These are phyloP conservation scores for Drosophila pectinifera DNA, from an alignment of 1,140 invertebrate species.

Conservation along the genomic window DNA sequence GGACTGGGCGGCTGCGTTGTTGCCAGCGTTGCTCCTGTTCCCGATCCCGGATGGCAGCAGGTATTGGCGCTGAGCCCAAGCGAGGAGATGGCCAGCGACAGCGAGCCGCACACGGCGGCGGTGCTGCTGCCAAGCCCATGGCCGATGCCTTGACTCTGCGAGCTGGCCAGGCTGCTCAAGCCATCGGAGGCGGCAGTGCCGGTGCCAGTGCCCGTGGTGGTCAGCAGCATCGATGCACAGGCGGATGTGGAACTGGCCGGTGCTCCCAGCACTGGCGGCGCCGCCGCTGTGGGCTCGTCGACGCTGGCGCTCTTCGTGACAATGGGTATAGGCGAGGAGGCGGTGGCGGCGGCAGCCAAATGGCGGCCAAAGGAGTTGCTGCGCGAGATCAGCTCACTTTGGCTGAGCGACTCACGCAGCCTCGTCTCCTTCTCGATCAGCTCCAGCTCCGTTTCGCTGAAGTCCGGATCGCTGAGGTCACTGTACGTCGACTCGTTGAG, in stretches of 20 bases:
- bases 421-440: conserved; percentile 86
- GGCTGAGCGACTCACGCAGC: conserved; percentile 77
- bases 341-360: conserved; percentile 71
- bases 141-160: conserved; percentile 29
- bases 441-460: conserved; percentile 87
- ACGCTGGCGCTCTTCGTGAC: conserved; percentile 84
- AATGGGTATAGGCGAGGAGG: conserved; percentile 84
- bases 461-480: conserved; percentile 87
- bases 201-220: not conserved
- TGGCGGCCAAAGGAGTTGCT: conserved; percentile 84
- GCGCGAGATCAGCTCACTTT: conserved; percentile 80
- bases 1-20: conserved; percentile 79
- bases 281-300: conserved; percentile 75
- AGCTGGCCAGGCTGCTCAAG: conserved; percentile 49
- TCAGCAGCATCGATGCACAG: conserved; percentile 41
- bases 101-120: conserved; percentile 80
- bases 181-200: not conserved
- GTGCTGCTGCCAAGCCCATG: conserved; percentile 72
- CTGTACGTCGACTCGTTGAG: conserved; percentile 88
- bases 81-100: conserved; percentile 82
- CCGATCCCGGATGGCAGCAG: conserved; percentile 27
- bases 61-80: conserved; percentile 70
- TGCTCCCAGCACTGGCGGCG: conserved; percentile 16
- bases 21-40: conserved; percentile 5
- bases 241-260: conserved; percentile 49